Evolutionary conservation across 2,113 vertebrate genomes (phyloP), one percentile per base, ranked within the genome.

Genomic region (Galemys pyrenaicus): DNA sequence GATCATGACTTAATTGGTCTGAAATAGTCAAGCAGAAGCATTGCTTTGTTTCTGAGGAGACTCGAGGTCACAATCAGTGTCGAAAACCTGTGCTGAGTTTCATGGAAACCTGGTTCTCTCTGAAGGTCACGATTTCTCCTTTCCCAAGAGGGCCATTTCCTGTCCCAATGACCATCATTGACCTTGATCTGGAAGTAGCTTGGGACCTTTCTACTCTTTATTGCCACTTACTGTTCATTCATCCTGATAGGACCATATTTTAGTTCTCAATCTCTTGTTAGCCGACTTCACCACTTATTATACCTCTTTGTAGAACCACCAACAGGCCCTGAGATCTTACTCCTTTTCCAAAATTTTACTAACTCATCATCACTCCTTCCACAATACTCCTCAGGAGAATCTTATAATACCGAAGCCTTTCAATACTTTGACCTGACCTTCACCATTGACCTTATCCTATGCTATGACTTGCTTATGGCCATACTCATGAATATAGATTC

Each of bases 401-500:
- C 32, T 70, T 67, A 5, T 12, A 54, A 39, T 39, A 46, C 8
- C 20, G 20, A 13, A 5, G 9, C 4, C 51, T 46, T 62, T 70
- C 7, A 39, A 4, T 65, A 44, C 44, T 16, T 54, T 85, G 62
- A 46, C 3, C 19, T 65, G 22, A 9, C 28, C 2, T 4, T 24
- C 71, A 62, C 20, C 2, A 32, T 10, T 30, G 30, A 16, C 6
- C 46, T 46, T 54, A 0, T 9, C 51, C 20, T 68, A 37, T 89
- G 30, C 6, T 10, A 60, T 17, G 30, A 22, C 26, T 41, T 44
- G 65, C 64, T 64, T 62, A 91, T 3, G 2, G 3, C 20, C 56
- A 51, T 10, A 32, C 0, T 2, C 3, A 49, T 67, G 9, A 51
- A 7, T 19, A 1, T 6, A 16, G 4, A 3, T 16, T 37, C 19